These are phyloP conservation scores for Odontomyia ornata DNA, from an alignment of 2,888 invertebrate species.

Conservation along the genomic window DNA sequence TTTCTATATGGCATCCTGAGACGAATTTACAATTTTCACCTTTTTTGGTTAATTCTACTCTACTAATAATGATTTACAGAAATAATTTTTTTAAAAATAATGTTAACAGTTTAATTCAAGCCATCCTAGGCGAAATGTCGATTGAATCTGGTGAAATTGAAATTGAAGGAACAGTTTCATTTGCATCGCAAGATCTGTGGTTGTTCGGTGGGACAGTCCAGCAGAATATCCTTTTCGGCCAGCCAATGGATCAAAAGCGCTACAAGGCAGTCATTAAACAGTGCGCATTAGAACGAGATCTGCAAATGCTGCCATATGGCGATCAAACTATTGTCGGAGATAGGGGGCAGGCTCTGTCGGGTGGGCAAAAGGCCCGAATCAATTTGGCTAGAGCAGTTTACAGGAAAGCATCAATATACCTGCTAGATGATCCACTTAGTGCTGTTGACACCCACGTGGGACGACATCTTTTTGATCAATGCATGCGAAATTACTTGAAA, in stretches of 20 bases:
- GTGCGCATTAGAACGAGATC: conserved; percentile 67
- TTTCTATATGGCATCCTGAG: too few relatives aligned
- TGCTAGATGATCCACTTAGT: conserved; percentile 90
- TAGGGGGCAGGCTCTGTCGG: conserved; percentile 84
- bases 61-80: background rate
- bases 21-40: too few relatives aligned
- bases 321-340: conserved; percentile 79
- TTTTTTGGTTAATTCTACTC: too few relatives aligned
- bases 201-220: conserved; percentile 75
- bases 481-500: conserved; percentile 66
- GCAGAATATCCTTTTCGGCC: conserved; percentile 71
- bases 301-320: conserved; percentile 68
- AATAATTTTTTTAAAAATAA: background rate
- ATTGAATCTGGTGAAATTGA: conserved; percentile 67
- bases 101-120: conserved; percentile 64
- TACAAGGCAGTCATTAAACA: conserved; percentile 67
- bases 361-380: conserved; percentile 88
- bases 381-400: conserved; percentile 89
- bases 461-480: conserved; percentile 81
- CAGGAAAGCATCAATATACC: conserved; percentile 84
- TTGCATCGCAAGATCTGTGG: conserved; percentile 88
- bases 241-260: conserved; percentile 69
- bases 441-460: conserved; percentile 95
- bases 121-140: conserved; percentile 67
- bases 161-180: conserved; percentile 72